Percentiles rank a stretch among this genome's conserved stretches.
Conservation (phyloP, 2,113 vertebrate genomes). For the Microcebus ravelobensis region DNA sequence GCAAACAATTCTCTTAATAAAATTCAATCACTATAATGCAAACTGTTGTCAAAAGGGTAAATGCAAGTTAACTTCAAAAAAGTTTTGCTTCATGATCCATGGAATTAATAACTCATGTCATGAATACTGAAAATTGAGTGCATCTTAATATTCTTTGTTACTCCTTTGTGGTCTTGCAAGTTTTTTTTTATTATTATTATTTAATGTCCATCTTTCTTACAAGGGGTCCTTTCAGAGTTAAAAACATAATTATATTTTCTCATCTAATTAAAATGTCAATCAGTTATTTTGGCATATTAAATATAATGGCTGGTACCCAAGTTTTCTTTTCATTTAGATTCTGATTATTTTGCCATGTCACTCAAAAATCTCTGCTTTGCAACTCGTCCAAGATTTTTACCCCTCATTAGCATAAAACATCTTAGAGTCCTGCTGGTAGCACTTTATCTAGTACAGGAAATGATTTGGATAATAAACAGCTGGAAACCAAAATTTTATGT, state of each 20-base stretch:
- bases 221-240: conserved; percentile 58
- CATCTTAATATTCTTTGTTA: conserved; percentile 60
- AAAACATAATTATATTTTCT: conserved; percentile 76
- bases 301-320: conserved; percentile 66
- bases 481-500: conserved; percentile 63
- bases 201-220: conserved; percentile 52
- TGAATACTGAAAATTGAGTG: conserved; percentile 66
- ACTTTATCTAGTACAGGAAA: conserved; percentile 42
- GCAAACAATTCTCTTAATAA: conserved; percentile 83
- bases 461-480: conserved; percentile 64
- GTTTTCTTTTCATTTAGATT: conserved; percentile 69
- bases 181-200: conserved; percentile 8
- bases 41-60: conserved; percentile 81
- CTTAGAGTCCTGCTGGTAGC: conserved; percentile 60
- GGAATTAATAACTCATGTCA: conserved; percentile 66
- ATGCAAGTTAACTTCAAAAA: conserved; percentile 79
- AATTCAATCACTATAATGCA: conserved; percentile 81
- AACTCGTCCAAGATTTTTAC: conserved; percentile 69
- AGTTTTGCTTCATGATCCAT: conserved; percentile 80
- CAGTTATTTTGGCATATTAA: conserved; percentile 71
- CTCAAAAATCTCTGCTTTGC: conserved; percentile 74
- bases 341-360: conserved; percentile 68
- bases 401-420: conserved; percentile 75
- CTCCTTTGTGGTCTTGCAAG: conserved; percentile 30
- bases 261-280: conserved; percentile 77